phyloP scores from a whole-genome alignment of 2,113 vertebrate genomes.

The Geococcyx californianus region DNA sequence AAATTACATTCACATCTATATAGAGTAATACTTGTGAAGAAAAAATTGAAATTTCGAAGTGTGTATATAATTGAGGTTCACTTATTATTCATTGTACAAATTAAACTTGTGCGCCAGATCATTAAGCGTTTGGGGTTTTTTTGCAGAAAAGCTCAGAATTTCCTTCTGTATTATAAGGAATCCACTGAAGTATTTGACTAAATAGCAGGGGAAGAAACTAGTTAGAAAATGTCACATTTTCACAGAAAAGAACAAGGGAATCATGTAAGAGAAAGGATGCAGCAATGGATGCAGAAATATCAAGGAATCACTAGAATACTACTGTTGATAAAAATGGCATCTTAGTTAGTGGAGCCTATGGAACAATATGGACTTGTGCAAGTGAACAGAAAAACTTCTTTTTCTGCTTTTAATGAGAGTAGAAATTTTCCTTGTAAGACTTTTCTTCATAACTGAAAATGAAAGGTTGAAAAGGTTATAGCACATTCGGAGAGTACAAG shows the following conservation, averaged over 20 bases:
- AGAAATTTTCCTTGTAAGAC: not conserved
- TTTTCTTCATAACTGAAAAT: not conserved
- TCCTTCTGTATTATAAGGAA: not conserved
- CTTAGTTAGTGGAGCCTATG: not conserved
- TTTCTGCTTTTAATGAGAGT: not conserved
- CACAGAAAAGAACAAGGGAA: not conserved
- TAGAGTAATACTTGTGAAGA: not conserved
- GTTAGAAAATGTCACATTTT: not conserved
- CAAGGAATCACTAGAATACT: accelerated
- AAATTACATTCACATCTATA: not conserved
- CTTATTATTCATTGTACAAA: conserved; percentile 1
- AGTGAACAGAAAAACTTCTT: not conserved
- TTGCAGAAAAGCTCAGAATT: not conserved
- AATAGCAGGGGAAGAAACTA: not conserved
- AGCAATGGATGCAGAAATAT: not conserved
- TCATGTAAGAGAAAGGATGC: not conserved
- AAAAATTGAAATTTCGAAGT: not conserved
- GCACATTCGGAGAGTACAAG: not conserved
- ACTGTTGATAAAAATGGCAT: not conserved
- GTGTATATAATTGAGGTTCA: not conserved
- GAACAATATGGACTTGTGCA: not conserved
- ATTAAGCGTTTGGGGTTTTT: not conserved
- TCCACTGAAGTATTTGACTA: not conserved
- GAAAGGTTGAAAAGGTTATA: not conserved
- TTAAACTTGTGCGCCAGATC: not conserved